phyloP scores from a whole-genome alignment of 2,113 vertebrate genomes.

The Planiliza haematocheilus region DNA sequence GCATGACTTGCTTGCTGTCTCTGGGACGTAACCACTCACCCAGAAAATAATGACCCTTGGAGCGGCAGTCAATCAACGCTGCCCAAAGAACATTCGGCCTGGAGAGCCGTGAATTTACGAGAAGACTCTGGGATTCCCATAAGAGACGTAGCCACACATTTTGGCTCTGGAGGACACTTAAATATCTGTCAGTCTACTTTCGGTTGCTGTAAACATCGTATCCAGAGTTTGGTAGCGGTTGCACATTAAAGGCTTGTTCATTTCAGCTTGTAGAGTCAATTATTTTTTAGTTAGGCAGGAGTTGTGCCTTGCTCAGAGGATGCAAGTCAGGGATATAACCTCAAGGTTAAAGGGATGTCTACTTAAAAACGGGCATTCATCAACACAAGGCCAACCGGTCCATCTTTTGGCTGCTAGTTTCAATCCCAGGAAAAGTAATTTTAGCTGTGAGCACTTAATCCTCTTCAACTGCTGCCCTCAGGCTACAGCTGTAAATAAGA shows the following conservation, averaged over 20 bases:
- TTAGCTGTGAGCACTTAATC: conserved; percentile 32
- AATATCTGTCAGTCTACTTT: conserved; percentile 22
- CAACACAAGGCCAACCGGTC: not conserved
- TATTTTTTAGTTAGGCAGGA: no score
- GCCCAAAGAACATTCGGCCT: conserved; percentile 38
- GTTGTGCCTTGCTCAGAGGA: not conserved
- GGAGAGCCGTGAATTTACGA: conserved; percentile 58
- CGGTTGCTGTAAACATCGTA: not conserved
- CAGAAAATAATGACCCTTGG: conserved; percentile 67
- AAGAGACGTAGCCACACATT: conserved; percentile 20
- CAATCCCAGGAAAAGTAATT: conserved; percentile 18
- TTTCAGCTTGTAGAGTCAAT: not conserved
- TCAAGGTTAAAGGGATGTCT: not conserved
- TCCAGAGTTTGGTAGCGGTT: conserved; percentile 19
- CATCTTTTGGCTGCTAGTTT: not conserved
- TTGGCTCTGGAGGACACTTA: not conserved
- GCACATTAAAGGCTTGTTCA: not conserved
- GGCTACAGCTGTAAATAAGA: conserved; percentile 20
- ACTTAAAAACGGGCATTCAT: not conserved
- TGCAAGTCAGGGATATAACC: no score
- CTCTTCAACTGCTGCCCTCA: not conserved
- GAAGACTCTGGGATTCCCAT: conserved; percentile 41
- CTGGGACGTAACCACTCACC: conserved; percentile 53
- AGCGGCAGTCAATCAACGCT: conserved; percentile 61
- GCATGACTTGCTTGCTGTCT: conserved; percentile 69